phyloP scores from a whole-genome alignment of 2,113 vertebrate species.

The Toxotes chatareus region DNA sequence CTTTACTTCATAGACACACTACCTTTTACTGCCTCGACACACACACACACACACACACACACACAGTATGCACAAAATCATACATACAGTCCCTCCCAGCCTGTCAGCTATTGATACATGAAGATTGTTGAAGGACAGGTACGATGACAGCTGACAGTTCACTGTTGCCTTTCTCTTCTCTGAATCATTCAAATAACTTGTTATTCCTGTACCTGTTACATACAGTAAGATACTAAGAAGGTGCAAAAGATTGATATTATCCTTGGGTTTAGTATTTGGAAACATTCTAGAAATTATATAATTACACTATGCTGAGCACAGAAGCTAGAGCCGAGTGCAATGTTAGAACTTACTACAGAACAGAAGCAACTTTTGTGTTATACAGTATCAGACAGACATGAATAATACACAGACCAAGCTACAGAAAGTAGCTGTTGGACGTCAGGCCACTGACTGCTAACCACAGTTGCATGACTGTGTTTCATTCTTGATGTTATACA shows the following conservation, averaged over 20 bases:
- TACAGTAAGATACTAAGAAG: not conserved
- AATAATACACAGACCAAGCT: not conserved
- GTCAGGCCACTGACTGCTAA: not conserved
- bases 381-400: not conserved
- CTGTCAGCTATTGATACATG: not conserved
- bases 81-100: not conserved
- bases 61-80: not conserved
- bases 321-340: not conserved
- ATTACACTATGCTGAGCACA: not conserved
- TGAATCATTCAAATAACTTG: not conserved
- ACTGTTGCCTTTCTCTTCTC: not conserved
- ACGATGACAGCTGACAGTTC: constrained; percentile 18
- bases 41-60: constrained; percentile 12
- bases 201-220: not conserved
- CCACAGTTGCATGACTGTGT: not conserved
- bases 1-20: constrained; percentile 55
- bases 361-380: not conserved
- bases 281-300: not conserved
- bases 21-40: constrained; percentile 28
- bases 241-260: not conserved
- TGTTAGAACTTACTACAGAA: constrained; percentile 15
- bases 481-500: not conserved
- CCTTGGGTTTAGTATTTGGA: not conserved
- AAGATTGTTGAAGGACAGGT: not conserved
- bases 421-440: not conserved